These are phyloP conservation scores for Notocelia uddmanniana DNA, from an alignment of 2,888 invertebrate species.

Conservation along the genomic window DNA sequence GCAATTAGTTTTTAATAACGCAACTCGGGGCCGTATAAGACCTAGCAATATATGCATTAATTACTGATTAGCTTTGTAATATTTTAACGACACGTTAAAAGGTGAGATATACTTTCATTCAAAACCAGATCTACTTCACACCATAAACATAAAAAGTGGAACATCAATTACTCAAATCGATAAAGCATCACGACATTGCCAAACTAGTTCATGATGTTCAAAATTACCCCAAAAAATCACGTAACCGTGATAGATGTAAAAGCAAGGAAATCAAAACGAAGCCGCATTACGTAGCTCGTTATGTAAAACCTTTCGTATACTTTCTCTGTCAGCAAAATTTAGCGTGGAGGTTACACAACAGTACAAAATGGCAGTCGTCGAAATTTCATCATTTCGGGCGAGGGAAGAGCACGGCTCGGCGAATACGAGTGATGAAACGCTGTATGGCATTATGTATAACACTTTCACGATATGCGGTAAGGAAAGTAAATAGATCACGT, in stretches of 20 bases:
- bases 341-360: conserved; percentile 79
- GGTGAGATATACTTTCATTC: background rate
- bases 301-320: conserved; percentile 85
- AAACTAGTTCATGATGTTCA: conserved; percentile 57
- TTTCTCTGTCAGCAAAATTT: conserved; percentile 86
- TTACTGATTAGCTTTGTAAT: background rate
- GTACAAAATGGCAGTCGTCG: conserved; percentile 81
- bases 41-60: background rate
- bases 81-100: background rate
- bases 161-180: conserved; percentile 26
- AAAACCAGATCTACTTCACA: background rate
- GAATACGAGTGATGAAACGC: conserved; percentile 76
- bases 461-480: conserved; percentile 49
- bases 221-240: conserved; percentile 75
- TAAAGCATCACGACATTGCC: conserved; percentile 23
- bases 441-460: conserved; percentile 58
- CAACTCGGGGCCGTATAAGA: background rate
- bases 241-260: conserved; percentile 80
- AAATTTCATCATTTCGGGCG: conserved; percentile 82
- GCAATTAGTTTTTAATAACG: no score
- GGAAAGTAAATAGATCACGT: conserved; percentile 37
- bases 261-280: conserved; percentile 84
- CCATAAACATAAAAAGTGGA: conserved; percentile 9
- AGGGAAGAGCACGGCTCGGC: conserved; percentile 75
- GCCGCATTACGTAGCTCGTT: conserved; percentile 80